Evolutionary conservation across 2,797 vertebrate genomes (phyloP).

Genomic region (Furcifer pardalis): DNA sequence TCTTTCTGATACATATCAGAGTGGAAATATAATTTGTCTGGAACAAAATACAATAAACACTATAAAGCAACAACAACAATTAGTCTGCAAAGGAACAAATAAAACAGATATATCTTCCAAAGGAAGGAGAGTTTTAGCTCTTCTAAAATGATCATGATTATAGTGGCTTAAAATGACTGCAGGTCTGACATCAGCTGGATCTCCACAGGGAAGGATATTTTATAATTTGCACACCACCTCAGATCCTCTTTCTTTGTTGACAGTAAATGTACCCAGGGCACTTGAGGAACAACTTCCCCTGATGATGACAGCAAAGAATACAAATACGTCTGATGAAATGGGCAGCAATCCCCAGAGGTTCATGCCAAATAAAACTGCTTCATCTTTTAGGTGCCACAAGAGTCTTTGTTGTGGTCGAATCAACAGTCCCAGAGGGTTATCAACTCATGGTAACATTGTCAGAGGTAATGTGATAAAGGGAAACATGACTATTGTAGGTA

Average conservation of each 20-base stretch:
- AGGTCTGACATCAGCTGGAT: background rate
- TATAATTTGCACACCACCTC: background rate
- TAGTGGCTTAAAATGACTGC: background rate
- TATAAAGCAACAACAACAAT: background rate
- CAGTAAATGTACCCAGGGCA: background rate
- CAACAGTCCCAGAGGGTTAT: too few relatives aligned
- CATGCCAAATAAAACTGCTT: too few relatives aligned
- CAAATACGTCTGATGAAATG: too few relatives aligned
- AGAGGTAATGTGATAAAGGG: background rate
- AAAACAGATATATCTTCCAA: background rate
- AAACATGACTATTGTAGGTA: background rate
- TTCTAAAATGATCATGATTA: background rate
- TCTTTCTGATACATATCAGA: background rate
- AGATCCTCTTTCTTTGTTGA: background rate
- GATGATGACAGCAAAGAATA: background rate
- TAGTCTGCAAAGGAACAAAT: background rate
- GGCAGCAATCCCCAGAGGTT: too few relatives aligned
- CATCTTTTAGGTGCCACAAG: too few relatives aligned
- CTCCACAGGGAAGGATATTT: background rate
- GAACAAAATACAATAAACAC: background rate
- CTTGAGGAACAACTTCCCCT: background rate
- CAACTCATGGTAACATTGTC: too few relatives aligned
- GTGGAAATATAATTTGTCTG: background rate
- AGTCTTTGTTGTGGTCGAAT: background rate
- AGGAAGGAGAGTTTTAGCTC: background rate